Conservation (phyloP, 2,797 vertebrate species). For the Sibirionetta formosa region DNA sequence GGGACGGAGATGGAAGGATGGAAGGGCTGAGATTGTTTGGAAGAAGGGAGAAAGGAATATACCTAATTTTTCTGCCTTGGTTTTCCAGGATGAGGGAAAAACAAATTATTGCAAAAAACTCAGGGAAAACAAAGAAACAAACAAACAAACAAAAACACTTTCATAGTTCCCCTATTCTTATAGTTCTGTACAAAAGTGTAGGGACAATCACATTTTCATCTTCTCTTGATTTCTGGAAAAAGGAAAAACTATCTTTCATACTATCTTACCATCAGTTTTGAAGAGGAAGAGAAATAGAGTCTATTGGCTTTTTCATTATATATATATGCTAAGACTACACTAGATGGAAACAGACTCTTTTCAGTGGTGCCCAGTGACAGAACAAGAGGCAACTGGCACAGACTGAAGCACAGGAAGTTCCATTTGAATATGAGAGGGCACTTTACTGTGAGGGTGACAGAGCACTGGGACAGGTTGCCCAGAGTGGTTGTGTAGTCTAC, state of each 20-base stretch:
- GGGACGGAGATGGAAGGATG: neutral
- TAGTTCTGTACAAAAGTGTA: neutral
- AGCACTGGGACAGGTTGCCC: too few species aligned
- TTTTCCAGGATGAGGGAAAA: neutral
- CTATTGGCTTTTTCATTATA: neutral
- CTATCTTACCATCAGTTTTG: neutral
- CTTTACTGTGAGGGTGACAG: too few species aligned
- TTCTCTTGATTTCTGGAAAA: neutral
- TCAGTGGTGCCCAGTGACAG: too few species aligned
- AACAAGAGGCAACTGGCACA: too few species aligned
- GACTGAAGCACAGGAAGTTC: too few species aligned
- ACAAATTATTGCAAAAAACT: neutral
- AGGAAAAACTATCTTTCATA: neutral
- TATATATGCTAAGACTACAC: neutral
- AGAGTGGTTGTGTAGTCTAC: too few species aligned
- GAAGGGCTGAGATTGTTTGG: neutral
- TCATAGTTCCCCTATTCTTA: neutral
- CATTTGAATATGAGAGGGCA: too few species aligned
- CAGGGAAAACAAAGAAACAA: neutral
- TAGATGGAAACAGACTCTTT: neutral
- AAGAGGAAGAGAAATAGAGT: neutral
- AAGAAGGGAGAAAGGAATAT: neutral
- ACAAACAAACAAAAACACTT: too few species aligned
- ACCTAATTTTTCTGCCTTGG: neutral
- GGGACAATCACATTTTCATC: neutral